phyloP scores from a whole-genome alignment of 2,888 invertebrate genomes.

The Drosophila mulleri region DNA sequence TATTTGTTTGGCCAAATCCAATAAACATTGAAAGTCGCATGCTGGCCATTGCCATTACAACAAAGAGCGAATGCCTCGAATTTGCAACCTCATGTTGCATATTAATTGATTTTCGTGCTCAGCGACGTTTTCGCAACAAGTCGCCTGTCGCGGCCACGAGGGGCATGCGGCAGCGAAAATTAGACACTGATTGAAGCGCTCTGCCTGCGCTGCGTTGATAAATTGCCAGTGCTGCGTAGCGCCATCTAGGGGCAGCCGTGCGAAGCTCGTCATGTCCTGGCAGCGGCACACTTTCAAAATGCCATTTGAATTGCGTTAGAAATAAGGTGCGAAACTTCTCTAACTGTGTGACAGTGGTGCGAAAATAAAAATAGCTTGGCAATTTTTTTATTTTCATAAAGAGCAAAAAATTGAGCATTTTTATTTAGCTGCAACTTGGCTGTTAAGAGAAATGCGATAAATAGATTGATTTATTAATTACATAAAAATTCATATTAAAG shows the following conservation, averaged over 20 bases:
- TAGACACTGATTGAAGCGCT: constrained; percentile 33
- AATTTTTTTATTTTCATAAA: neutral
- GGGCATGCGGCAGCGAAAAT: constrained; percentile 2
- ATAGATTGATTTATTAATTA: neutral
- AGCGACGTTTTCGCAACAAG: constrained; percentile 19
- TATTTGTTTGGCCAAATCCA: constrained; percentile 65
- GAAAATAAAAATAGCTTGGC: neutral
- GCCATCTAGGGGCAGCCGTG: constrained; percentile 52
- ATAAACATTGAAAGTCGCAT: constrained; percentile 67
- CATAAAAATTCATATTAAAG: no score
- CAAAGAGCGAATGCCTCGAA: constrained; percentile 38
- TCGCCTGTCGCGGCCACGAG: neutral
- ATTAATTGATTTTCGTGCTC: constrained; percentile 79
- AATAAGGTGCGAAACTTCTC: constrained; percentile 58
- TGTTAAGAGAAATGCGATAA: no score
- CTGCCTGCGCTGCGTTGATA: constrained; percentile 23
- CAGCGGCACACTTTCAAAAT: constrained; percentile 1
- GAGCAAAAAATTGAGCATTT: neutral
- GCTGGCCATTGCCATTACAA: constrained; percentile 58
- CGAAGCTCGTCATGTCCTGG: constrained; percentile 29
- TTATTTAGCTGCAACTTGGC: no score
- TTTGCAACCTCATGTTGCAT: constrained; percentile 71
- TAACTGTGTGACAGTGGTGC: constrained; percentile 33
- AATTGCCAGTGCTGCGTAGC: constrained; percentile 8
- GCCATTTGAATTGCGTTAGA: constrained; percentile 63